Conservation (phyloP, 2,797 vertebrate species). For the Myotis daubentonii region DNA sequence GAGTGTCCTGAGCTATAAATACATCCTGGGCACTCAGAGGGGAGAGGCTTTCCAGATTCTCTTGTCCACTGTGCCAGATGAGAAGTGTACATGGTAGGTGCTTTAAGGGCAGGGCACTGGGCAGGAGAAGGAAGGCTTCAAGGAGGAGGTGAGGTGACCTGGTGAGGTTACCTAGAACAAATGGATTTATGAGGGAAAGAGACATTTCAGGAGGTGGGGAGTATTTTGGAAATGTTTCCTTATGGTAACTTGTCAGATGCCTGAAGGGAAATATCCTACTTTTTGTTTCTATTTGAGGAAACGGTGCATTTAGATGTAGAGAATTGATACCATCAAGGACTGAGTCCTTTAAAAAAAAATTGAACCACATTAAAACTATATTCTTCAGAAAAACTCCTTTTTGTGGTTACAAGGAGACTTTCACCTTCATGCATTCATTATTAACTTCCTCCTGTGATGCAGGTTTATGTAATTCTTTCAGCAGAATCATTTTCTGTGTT, state of each 20-base stretch:
- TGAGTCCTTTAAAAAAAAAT: neutral
- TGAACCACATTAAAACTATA: neutral
- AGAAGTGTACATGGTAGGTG: neutral
- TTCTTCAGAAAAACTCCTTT: constrained; percentile 5
- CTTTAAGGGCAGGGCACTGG: neutral
- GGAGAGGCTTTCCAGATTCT: neutral
- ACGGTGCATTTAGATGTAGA: neutral
- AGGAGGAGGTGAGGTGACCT: neutral
- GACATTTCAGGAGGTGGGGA: neutral
- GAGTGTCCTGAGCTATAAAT: neutral
- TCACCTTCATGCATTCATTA: neutral
- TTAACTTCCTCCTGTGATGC: neutral
- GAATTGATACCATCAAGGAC: neutral
- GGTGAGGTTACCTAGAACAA: neutral
- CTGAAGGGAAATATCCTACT: neutral
- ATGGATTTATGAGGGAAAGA: neutral
- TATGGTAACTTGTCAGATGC: neutral
- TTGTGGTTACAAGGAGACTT: neutral
- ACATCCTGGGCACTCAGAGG: neutral
- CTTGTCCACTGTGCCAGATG: neutral
- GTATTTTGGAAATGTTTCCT: neutral
- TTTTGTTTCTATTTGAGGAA: neutral
- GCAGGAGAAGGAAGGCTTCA: neutral
- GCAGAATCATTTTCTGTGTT: neutral
- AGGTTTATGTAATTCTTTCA: neutral